Evolutionary conservation across 2,888 invertebrate species (phyloP), one percentile per base, ranked within the genome.

Genomic region (Drosophila kuntzei): DNA sequence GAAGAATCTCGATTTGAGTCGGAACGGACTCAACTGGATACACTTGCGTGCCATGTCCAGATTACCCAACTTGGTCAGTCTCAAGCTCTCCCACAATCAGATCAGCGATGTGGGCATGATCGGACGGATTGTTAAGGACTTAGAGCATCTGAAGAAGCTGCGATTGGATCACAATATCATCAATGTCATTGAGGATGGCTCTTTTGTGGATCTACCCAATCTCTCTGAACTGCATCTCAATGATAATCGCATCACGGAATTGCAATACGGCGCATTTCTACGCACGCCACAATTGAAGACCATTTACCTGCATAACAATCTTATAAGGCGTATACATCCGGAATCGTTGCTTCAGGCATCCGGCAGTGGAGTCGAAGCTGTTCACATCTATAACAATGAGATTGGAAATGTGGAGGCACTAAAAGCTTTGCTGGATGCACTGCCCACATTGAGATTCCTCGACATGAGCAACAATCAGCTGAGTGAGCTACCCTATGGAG

Each of bases 81-180:
- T 97, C 12, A 95, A 95, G 20, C 92, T 97, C 0, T 94, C 94
- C 12, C 94, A 95, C 49, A 97, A 97, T 89, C 94, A 94, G 79
- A 94, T 97, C 75, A 93, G 94, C 9, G 97, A 97, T 89, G 96
- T 96, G 11, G 94, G 95, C n/a, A 95, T 97, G 94, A 94, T 97
- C 9, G 97, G 97, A 3, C 94, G 96, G 78, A 95, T 95, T 11
- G 94, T 95, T 12, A 94, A 96, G 90, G 97, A 97, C 85, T 93
- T 97, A 49, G 95, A 95, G n/a, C 94, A 94, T 63, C 91, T 97
- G 29, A 94, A 95, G 51, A 93, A 94, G 25, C 91, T 97, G 32
- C 94, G 95, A 65, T 91, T 97, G 12, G 96, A 96, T 87, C 92
- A 94, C 58, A 97, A 97, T 89, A 92, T 93, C 27, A 95, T 97